Percentiles rank a stretch among this genome's conserved stretches.
These are phyloP conservation scores for Mormyrus proboscirostris DNA, from an alignment of 2,797 vertebrate genomes.

Conservation along the genomic window DNA sequence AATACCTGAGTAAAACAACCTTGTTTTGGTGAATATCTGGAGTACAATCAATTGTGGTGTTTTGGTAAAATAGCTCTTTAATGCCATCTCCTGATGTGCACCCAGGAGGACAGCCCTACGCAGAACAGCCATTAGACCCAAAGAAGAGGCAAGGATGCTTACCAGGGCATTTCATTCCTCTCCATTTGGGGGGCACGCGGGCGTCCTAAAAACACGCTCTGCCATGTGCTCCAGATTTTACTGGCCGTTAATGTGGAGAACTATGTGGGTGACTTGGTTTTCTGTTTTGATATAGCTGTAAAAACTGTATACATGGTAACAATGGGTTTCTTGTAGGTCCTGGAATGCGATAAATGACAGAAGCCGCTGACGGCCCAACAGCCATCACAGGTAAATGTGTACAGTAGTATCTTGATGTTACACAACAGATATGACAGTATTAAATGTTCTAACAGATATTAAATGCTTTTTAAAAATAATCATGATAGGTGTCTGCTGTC, in stretches of 20 bases:
- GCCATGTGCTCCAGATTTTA: background rate
- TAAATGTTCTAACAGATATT: background rate
- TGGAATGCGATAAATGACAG: background rate
- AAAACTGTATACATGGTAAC: background rate
- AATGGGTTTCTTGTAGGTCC: background rate
- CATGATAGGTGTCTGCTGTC: background rate
- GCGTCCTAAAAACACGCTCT: background rate
- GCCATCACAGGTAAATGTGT: background rate
- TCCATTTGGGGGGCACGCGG: background rate
- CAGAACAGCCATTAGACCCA: background rate
- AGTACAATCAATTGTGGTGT: background rate
- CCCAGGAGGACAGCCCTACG: background rate
- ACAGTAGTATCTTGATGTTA: background rate
- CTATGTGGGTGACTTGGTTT: background rate
- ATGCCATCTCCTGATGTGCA: background rate
- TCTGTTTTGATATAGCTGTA: background rate
- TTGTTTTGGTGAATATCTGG: background rate
- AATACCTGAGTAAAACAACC: background rate
- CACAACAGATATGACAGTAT: background rate
- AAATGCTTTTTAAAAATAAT: background rate
- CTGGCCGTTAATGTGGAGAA: background rate
- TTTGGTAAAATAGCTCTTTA: background rate
- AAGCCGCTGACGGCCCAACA: background rate
- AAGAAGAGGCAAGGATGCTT: background rate
- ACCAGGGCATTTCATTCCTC: background rate